Conservation (phyloP, 2,888 invertebrate genomes). For the Hirtodrosophila duncani region DNA sequence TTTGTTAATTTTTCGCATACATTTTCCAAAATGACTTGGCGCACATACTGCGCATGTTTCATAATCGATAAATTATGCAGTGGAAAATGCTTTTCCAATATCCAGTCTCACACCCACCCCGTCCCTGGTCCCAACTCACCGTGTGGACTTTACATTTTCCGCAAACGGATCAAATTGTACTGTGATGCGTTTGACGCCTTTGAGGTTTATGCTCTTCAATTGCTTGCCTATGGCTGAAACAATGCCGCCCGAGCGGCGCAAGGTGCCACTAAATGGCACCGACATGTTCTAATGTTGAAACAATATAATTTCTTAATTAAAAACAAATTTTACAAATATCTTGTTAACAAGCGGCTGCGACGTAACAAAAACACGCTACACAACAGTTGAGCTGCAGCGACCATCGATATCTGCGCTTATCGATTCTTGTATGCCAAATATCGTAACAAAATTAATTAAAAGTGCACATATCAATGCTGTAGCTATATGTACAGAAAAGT, state of each 20-base stretch:
- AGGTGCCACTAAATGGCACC: slow-evolving; percentile 84
- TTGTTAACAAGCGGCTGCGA: background rate
- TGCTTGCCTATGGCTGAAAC: slow-evolving; percentile 87
- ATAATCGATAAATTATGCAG: slow-evolving; percentile 62
- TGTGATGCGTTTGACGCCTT: slow-evolving; percentile 87
- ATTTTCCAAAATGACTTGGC: slow-evolving; percentile 34
- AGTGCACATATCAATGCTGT: too few relatives aligned
- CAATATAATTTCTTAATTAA: slow-evolving; percentile 44
- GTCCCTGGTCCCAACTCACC: slow-evolving; percentile 74
- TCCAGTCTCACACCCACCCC: background rate
- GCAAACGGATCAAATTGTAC: slow-evolving; percentile 92
- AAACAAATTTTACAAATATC: slow-evolving; percentile 15
- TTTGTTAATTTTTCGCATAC: slow-evolving; percentile 39
- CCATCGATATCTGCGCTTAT: slow-evolving; percentile 3
- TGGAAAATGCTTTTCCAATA: slow-evolving; percentile 52
- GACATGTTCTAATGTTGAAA: slow-evolving; percentile 83
- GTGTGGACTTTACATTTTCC: slow-evolving; percentile 82
- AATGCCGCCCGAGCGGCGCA: slow-evolving; percentile 84
- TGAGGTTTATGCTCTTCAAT: slow-evolving; percentile 84
- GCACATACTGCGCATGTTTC: slow-evolving; percentile 53
- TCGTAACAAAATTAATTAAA: too few relatives aligned
- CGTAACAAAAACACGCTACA: slow-evolving; percentile 27
- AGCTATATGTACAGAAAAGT: too few relatives aligned
- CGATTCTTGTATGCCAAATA: too few relatives aligned
- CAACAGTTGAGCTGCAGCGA: slow-evolving; percentile 21